Base-by-base conservation (phyloP, 2,113 vertebrate species). In the Labrus mixtus region DNA sequence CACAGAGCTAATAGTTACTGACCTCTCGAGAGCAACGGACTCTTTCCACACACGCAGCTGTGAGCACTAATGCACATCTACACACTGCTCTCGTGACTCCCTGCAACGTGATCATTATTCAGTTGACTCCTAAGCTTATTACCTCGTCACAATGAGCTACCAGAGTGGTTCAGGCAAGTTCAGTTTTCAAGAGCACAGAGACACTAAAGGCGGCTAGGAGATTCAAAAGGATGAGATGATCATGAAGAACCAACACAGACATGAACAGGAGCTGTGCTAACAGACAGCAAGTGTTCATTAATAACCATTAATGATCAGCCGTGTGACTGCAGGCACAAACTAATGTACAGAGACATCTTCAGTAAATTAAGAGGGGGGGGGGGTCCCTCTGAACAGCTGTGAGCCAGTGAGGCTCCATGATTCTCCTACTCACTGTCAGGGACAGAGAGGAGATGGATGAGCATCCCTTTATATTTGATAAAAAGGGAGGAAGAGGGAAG, bases 261-360 rank as follows among this genome's bases (percentile, higher is more conserved):
- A 41, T 23, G 53, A 25, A 25, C 25, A 64, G 10, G 19, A 1
- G 1, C 53, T 15, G 58, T 36, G 7, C 64, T 45, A 53, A n/a
- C 64, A 12, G 9, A 67, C 33, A n/a, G 51, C 51, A 15, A 61
- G 43, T 2, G 8, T 55, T 66, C 73, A 81, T 79, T 76, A 68
- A 62, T 78, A 67, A 69, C 61, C 39, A 76, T 68, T 33, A 68
- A 80, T 20, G 68, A n/a, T n/a, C n/a, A 55, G 59, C 54, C 43
- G 39, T 19, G 61, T 29, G 73, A 74, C 76, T 71, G 63, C 29
- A 33, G 51, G 39, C 13, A 6, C 63, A 39, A 48, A 16, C 59
- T 7, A 81, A 89, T 51, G 36, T 51, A 80, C 5, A 22, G 55
- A 77, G 81, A 80, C 50, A 68, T 81, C 64, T 70, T 68, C 41